Evolutionary conservation across 1,140 invertebrate species (phyloP), one percentile per base, ranked within the genome.

Genomic region (Ceratina australensis): DNA sequence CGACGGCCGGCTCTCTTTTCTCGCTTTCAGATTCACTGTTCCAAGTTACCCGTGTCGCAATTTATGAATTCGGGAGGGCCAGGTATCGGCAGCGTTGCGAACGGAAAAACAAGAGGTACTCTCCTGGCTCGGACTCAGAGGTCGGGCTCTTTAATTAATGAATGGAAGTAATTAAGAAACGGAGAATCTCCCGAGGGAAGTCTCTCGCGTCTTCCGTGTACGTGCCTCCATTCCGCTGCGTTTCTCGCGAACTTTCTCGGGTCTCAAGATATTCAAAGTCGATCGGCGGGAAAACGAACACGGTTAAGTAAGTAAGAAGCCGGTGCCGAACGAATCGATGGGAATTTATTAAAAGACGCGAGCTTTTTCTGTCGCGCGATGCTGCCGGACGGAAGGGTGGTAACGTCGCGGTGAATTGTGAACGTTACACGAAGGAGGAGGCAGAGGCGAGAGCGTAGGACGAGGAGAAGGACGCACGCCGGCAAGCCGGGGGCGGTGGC

Each of bases 401-500:
- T 49, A n/a, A 75, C 22, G 66, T 65, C 59, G 66, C 49, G 66
- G 5, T 42, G 72, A 64, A 49, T 56, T 26, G 66, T 13, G 60
- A 66, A 47, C 74, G 74, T 77, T 77, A 77, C 74, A 77, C 59
- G 67, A 68, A 78, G 68, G 75, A 79, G 74, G 50, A 50, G 33
- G 33, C 7, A 42, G 33, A 42, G 10, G 33, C 33, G 33, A 33
- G 5, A 5, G 28, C 2, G 28, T 2, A 33, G 33, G 33, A 42
- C 5, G 33, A 42, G 33, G 33, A 42, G 33, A 10, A 42, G 33
- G 33, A 42, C 33, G 33, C 33, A 42, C 33, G 33, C 63, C 63
- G 60, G 64, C 74, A 54, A 68, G 64, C 63, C 18, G 49, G 68
- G 83, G 60, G 81, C 66, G 72, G 65, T 80, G 79, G 86, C 85